These are phyloP conservation scores for Agriotes lineatus DNA, from an alignment of 2,888 invertebrate species.

Conservation along the genomic window DNA sequence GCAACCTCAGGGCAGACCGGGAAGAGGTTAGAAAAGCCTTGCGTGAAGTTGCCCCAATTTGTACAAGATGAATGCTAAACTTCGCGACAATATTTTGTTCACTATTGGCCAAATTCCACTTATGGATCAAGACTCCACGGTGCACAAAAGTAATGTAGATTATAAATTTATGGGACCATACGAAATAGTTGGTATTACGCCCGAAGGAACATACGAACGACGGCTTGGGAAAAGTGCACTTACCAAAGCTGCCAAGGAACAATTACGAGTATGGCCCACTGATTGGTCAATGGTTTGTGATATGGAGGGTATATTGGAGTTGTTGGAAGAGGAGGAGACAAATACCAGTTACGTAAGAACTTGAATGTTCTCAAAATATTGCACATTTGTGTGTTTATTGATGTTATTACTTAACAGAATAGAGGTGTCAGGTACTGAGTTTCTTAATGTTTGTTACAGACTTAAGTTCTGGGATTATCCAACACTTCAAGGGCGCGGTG, in stretches of 20 bases:
- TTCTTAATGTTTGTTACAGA: no score
- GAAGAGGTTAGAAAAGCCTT: background rate
- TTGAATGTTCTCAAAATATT: no score
- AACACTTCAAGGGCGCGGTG: no score
- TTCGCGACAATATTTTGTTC: background rate
- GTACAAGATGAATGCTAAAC: background rate
- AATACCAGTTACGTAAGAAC: no score
- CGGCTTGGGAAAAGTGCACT: background rate
- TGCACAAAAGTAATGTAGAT: background rate
- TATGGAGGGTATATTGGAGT: background rate
- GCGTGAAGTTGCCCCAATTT: background rate
- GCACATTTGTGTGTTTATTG: no score
- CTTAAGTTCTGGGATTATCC: no score
- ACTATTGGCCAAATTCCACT: background rate
- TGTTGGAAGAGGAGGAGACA: background rate
- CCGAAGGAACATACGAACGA: background rate
- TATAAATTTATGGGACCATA: background rate
- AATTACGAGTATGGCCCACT: background rate
- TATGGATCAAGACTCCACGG: background rate
- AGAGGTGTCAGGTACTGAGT: no score
- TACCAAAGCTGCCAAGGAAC: background rate
- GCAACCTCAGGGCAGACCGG: no score
- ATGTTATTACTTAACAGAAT: no score
- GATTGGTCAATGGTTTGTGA: background rate
- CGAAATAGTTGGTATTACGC: no score